Evolutionary conservation across 92 coral and sea anemone genomes (phyloP).

Genomic region (Hydrozoanthus gracilis): DNA sequence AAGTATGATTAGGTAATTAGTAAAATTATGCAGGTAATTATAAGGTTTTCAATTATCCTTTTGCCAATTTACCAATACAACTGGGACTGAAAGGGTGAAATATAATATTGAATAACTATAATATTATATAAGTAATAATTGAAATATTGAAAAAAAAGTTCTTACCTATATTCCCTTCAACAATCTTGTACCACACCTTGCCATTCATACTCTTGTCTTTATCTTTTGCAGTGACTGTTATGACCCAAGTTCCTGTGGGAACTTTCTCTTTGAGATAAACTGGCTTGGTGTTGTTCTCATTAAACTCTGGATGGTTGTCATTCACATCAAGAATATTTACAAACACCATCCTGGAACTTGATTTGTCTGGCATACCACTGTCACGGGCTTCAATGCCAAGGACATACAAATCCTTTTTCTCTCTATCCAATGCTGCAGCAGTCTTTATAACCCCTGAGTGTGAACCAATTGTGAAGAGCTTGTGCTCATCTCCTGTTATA

Average conservation of each 20-base stretch:
- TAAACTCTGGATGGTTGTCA: slow-evolving; percentile 87
- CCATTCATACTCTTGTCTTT: slow-evolving; percentile 81
- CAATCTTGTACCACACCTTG: slow-evolving; percentile 74
- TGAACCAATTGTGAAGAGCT: slow-evolving; percentile 68
- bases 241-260: slow-evolving; percentile 77
- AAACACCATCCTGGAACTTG: slow-evolving; percentile 59
- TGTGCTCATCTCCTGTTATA: slow-evolving; percentile 70
- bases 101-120: no score
- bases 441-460: slow-evolving; percentile 74
- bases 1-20: no score
- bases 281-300: slow-evolving; percentile 74
- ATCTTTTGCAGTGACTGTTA: slow-evolving; percentile 87
- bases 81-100: no score
- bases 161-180: slow-evolving; percentile 66
- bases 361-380: slow-evolving; percentile 68
- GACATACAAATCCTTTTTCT: slow-evolving; percentile 67
- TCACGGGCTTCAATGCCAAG: slow-evolving; percentile 76
- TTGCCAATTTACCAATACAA: no score
- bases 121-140: no score
- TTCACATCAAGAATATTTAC: slow-evolving; percentile 83
- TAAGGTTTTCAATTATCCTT: no score
- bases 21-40: no score
- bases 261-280: slow-evolving; percentile 81
- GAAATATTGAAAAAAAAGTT: no score
- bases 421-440: slow-evolving; percentile 70